Evolutionary conservation across 2,113 vertebrate species (phyloP).

Genomic region (Danio rerio): GRCz12tu NC_133176.1:15567501-15568000

Average conservation of each 20-base stretch:
- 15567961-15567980: slow-evolving; percentile 1
- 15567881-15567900: neutral
- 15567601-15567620: slow-evolving; percentile 22
- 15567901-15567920: slow-evolving; percentile 6
- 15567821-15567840: slow-evolving; percentile 9
- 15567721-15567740: neutral
- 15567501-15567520: slow-evolving; percentile 9
- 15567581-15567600: slow-evolving; percentile 28
- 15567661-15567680: neutral
- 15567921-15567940: slow-evolving; percentile 6
- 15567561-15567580: slow-evolving; percentile 44
- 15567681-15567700: neutral
- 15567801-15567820: slow-evolving; percentile 2
- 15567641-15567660: slow-evolving; percentile 7
- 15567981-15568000: slow-evolving; percentile 12
- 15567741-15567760: neutral
- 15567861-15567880: slow-evolving; percentile 1
- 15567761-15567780: slow-evolving; percentile 20
- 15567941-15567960: neutral
- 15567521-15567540: slow-evolving; percentile 14
- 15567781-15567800: slow-evolving; percentile 15
- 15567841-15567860: neutral
- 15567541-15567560: slow-evolving; percentile 28
- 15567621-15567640: slow-evolving; percentile 15
- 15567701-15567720: slow-evolving; percentile 2